Evolutionary conservation across 1,140 invertebrate species (phyloP), one percentile per base, ranked within the genome.

Genomic region (Eurosta solidaginis): DNA sequence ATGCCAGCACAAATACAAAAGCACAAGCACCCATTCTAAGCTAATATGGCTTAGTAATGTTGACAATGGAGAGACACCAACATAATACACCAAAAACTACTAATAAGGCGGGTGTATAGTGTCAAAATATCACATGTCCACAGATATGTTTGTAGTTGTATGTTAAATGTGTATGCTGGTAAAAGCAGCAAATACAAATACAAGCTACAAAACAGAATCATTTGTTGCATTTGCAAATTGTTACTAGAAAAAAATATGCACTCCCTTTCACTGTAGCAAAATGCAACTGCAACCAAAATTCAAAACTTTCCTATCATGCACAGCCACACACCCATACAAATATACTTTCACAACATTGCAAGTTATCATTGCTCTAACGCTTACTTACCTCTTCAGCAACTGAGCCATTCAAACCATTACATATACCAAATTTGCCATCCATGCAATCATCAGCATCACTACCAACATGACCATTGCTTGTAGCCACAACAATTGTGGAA

Each of bases 351-450:
- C n/a, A 68, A n/a, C n/a, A 74, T 1, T 45, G 44, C 44, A 45
- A 45, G 7, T 45, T 45, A 9, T 9, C 44, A 17, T 7, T 7
- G 44, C 33, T 44, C 20, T 74, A 27, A 5, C 40, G 45, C 73
- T 76, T 76, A 77, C 77, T 76, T 52, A 77, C 79, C 33, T 79
- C 75, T 45, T 77, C 77, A n/a, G 45, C 73, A 54, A 79, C 75
- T 80, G 80, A 78, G 76, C 74, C 78, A 59, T 33, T 59, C 33
- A 85, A 83, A 80, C 84, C 84, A 78, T 78, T 76, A 22, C 83
- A 83, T 54, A 84, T 82, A 42, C 79, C 85, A 44, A 85, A 86
- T 78, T 86, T 86, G 75, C 84, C 82, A 50, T 86, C 84, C 82
- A 86, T 80, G 77, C 84, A 83, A 74, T 82, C 80, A 78, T 81